phyloP scores from a whole-genome alignment of 2,888 invertebrate genomes.

The Scaptomyza caliginosa region DNA sequence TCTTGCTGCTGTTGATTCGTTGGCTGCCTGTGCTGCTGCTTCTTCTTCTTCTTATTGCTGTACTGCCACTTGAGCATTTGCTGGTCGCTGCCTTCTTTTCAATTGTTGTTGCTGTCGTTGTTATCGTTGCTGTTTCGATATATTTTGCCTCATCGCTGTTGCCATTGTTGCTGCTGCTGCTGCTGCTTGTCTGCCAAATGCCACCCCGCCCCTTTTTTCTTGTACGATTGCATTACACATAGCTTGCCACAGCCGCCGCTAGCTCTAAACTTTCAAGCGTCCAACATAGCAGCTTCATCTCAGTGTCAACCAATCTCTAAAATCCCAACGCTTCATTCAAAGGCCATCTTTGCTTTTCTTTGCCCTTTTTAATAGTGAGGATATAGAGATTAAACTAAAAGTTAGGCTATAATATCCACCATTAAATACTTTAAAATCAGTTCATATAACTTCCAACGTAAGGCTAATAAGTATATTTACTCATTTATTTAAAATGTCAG shows the following conservation, averaged over 20 bases:
- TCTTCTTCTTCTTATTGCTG: conserved; percentile 21
- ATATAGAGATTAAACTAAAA: conserved; percentile 1
- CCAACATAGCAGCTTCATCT: conserved; percentile 39
- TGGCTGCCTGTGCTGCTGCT: conserved; percentile 38
- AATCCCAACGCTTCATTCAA: conserved; percentile 50
- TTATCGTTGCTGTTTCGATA: conserved; percentile 69
- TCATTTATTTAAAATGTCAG: conserved; percentile 50
- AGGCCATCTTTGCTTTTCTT: conserved; percentile 16
- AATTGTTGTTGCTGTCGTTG: conserved; percentile 49
- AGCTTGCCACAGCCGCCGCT: conserved; percentile 33
- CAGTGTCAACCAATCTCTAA: conserved; percentile 44
- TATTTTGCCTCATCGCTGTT: conserved; percentile 49
- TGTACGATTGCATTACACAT: conserved; percentile 23
- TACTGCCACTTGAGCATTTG: conserved; percentile 61
- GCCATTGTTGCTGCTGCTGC: conserved; percentile 36
- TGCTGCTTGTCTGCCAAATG: conserved; percentile 55
- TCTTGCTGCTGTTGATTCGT: conserved; percentile 55
- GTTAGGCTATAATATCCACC: too few species aligned
- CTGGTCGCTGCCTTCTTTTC: conserved; percentile 62
- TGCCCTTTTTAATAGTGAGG: neutral
- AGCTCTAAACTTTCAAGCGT: conserved; percentile 55
- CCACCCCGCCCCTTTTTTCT: conserved; percentile 62
- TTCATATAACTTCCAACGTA: conserved; percentile 2
- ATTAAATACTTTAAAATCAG: conserved; percentile 31
- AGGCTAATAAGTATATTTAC: conserved; percentile 11